These are phyloP conservation scores for Madoqua kirkii DNA, from an alignment of 2,113 vertebrate genomes.

Conservation along the genomic window DNA sequence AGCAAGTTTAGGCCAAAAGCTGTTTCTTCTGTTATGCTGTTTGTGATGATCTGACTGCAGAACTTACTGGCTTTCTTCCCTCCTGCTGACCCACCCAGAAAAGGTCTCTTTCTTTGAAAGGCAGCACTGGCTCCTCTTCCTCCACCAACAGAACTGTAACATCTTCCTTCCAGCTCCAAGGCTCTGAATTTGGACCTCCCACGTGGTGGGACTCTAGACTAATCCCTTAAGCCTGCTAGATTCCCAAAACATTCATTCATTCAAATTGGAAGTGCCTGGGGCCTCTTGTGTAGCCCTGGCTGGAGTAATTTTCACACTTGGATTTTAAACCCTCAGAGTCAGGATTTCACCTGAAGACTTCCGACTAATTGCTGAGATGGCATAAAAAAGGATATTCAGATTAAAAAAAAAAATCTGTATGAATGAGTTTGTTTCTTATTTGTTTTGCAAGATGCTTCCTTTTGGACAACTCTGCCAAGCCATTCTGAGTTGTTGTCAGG, in stretches of 20 bases:
- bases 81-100: background rate
- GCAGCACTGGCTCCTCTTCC: background rate
- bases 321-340: background rate
- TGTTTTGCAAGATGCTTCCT: background rate
- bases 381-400: background rate
- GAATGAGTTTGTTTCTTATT: background rate
- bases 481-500: background rate
- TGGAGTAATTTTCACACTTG: background rate
- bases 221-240: background rate
- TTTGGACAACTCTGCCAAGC: background rate
- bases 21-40: background rate
- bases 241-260: slow-evolving; percentile 45
- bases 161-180: background rate
- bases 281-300: background rate
- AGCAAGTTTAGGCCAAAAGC: background rate
- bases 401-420: background rate
- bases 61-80: background rate
- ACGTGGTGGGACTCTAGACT: background rate
- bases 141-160: background rate
- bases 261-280: slow-evolving; percentile 36
- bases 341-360: slow-evolving; percentile 10
- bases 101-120: background rate
- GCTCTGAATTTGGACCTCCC: slow-evolving; percentile 15
- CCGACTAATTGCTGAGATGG: slow-evolving; percentile 1
- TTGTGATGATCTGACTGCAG: background rate